Base-by-base conservation (phyloP, 2,113 vertebrate genomes). In the Pseudopipra pipra region DNA sequence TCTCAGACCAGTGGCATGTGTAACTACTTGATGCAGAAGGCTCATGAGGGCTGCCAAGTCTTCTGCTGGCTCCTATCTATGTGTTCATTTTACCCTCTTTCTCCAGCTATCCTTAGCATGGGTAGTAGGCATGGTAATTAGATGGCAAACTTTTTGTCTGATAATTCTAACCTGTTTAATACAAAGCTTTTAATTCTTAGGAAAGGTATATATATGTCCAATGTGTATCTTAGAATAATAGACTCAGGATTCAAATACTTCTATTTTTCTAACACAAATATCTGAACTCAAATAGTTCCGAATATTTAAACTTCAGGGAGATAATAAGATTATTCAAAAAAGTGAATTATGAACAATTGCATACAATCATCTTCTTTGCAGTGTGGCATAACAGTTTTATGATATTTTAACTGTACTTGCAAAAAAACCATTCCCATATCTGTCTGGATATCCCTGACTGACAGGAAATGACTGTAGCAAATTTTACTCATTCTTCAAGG, bases 11-110 rank as follows among this genome's bases (percentile, higher is more conserved):
- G 73, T 51, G 92, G 59, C 1, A 5, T 96, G 93, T 96, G 54
- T 97, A 97, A 97, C 97, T 94, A 94, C 70, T 95, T 72, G 67
- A 80, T 56, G 88, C 63, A 96, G 77, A 93, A 95, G 46, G 9
- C 78, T 95, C 27, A 0, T 59, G 92, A 96, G 47, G 77, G 73
- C 80, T 97, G 67, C 71, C 87, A 96, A 84, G 84, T 93, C 84
- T 96, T 94, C 85, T 75, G 17, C 47, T 81, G 72, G 51, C 41
- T 94, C 35, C 44, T 55, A 30, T 31, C 17, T 85, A 9, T 21
- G 35, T 49, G n/a, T 28, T 94, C 31, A n/a, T 90, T 90, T 70
- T 85, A 61, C 51, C 61, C 83, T 67, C 63, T 87, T 83, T 80
- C 13, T 1, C 55, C 67, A 44, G 25, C 27, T 84, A 35, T 62